Conservation (phyloP, 2,797 vertebrate species). For the Phrynocephalus guinanensis region DNA sequence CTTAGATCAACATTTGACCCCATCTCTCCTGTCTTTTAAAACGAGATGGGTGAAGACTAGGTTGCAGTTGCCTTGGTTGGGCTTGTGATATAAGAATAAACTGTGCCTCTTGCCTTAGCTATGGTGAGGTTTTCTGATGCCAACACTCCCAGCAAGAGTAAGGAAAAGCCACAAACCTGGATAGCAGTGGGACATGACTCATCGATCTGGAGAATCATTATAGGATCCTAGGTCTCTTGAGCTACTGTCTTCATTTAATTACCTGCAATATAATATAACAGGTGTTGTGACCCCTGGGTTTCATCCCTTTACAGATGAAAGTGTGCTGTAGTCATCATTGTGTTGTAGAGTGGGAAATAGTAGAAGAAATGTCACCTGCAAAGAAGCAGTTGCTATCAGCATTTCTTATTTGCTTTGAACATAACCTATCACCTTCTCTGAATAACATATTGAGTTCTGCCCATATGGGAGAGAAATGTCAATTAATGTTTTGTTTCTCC, state of each 20-base stretch:
- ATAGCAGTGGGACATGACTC: too few relatives aligned
- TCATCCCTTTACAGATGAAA: neutral
- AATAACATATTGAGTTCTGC: neutral
- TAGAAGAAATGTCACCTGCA: neutral
- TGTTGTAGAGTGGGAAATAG: neutral
- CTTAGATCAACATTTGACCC: too few relatives aligned
- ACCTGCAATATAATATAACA: neutral
- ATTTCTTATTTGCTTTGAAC: neutral
- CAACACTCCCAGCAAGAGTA: too few relatives aligned
- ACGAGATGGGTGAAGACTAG: too few relatives aligned
- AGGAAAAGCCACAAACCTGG: too few relatives aligned
- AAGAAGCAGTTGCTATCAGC: neutral
- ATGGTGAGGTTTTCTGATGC: too few relatives aligned
- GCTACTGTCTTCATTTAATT: neutral
- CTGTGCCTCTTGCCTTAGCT: too few relatives aligned
- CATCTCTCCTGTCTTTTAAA: too few relatives aligned
- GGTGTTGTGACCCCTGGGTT: neutral
- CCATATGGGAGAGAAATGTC: neutral
- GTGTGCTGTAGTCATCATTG: neutral
- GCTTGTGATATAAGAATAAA: too few relatives aligned
- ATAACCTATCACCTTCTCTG: neutral
- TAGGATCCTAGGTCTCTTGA: neutral
- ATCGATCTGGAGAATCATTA: too few relatives aligned
- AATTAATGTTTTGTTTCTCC: neutral
- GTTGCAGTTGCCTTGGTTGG: too few relatives aligned